These are phyloP conservation scores for Scaptomyza tumidula DNA, from an alignment of 2,888 invertebrate genomes.

Conservation along the genomic window DNA sequence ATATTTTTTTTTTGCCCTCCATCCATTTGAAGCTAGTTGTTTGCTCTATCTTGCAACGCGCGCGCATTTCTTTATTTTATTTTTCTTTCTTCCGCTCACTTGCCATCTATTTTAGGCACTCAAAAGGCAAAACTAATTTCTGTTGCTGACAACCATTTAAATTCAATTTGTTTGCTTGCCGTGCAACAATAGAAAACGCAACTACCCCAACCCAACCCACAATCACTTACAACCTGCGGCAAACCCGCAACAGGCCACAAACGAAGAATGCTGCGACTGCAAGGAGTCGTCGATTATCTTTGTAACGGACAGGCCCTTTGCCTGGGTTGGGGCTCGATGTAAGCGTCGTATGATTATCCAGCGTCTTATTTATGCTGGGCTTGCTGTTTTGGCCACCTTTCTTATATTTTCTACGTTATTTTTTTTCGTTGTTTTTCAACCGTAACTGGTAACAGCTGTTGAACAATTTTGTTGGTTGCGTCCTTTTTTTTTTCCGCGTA, in stretches of 20 bases:
- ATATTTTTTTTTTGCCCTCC: too few relatives aligned
- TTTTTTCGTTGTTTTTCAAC: constrained; percentile 19
- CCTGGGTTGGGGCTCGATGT: not conserved
- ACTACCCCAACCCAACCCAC: not conserved
- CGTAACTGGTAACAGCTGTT: constrained; percentile 46
- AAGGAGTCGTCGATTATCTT: constrained; percentile 45
- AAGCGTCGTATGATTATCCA: constrained; percentile 35
- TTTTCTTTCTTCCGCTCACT: constrained; percentile 1
- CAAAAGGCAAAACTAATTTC: constrained; percentile 71
- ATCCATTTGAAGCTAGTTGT: constrained; percentile 25
- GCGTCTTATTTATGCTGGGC: constrained; percentile 46
- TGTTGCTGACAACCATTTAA: constrained; percentile 75
- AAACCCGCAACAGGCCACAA: constrained; percentile 20
- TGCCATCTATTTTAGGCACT: constrained; percentile 42
- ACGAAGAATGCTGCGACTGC: constrained; percentile 9
- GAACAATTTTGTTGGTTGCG: constrained; percentile 36
- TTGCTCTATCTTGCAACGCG: constrained; percentile 5
- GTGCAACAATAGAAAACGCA: constrained; percentile 40
- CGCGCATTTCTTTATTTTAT: not conserved
- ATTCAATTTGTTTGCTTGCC: constrained; percentile 65
- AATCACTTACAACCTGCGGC: constrained; percentile 12
- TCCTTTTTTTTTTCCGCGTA: constrained; percentile 65
- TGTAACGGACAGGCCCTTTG: not conserved
- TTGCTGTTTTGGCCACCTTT: constrained; percentile 34
- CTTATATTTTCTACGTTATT: not conserved